Base-by-base conservation (phyloP, 2,113 vertebrate genomes). In the Trematomus loennbergii region DNA sequence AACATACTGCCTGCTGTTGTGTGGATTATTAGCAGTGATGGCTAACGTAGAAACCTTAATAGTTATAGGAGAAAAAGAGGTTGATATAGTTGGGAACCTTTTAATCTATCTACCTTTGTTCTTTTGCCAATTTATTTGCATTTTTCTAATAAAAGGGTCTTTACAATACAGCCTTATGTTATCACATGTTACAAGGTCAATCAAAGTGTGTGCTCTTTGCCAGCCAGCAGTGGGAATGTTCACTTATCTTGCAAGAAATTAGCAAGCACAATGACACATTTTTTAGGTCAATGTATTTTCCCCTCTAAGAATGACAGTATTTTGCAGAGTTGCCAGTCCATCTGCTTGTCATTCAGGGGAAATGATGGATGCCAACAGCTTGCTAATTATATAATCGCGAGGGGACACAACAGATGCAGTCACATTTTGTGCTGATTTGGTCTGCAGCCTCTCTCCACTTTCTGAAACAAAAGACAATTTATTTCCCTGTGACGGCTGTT, bases 341-440 rank as follows among this genome's bases (percentile, higher is more conserved):
- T 85, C 79, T 88, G 72, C 40, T 85, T 72, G 71, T 69, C 60
- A 85, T 73, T 75, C 61, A 63, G 62, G 12, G 49, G 20, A 82
- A 76, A 75, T 66, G 36, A 82, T 54, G 63, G 36, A 83, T 68
- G 63, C 36, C 79, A 88, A 67, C 79, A 83, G 60, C 50, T 64
- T 72, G 53, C 50, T 78, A 81, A 88, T 79, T 86, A 67, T 61
- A 72, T 83, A 86, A 88, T 69, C 12, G 43, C 74, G 50, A 75
- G 62, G 54, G 36, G 60, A 62, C 70, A 75, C n/a, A 3, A 53
- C 77, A 83, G 72, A 65, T 66, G 63, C 63, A 54, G 59, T n/a
- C 12, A 61, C 53, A 78, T 80, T 74, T 70, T 67, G 49, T 58
- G 16, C 55, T 63, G 45, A 12, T 72, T 72, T 67, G 33, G 12